Evolutionary conservation across 1,140 invertebrate species (phyloP), one percentile per base, ranked within the genome.

Genomic region (Neuroterus valhalla): DNA sequence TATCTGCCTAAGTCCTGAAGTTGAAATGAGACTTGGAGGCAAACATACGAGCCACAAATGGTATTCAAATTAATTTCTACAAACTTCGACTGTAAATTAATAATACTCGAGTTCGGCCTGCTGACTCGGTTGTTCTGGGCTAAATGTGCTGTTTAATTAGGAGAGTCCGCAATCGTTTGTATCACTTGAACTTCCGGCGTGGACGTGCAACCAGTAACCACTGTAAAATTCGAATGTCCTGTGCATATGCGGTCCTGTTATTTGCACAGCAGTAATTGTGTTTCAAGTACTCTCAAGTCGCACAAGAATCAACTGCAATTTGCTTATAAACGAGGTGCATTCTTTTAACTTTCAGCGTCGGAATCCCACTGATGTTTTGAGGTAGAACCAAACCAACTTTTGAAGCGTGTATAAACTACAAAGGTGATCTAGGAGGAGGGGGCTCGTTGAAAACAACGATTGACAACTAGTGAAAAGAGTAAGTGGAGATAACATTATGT

Each of bases 101-200:
- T 85, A 84, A 86, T 85, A 83, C 78, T 68, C 72, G 46, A 71
- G 68, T 68, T 62, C 12, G 43, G 26, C 62, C 74, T 75, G 81
- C 82, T 78, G 81, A 80, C 80, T 77, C 79, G 68, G 66, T 82
- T 77, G 75, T 82, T 78, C 76, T 66, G 77, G 68, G 66, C 76
- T 79, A 86, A 82, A 83, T 82, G 78, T 68, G 77, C 79, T 75
- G 79, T 80, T 86, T 86, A 86, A 86, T 86, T 84, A 82, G 83
- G 78, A 84, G 46, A 86, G 83, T 85, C 82, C 83, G 75, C 83
- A 80, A 84, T 86, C 81, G 83, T 80, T 79, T 81, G 72, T 74
- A 79, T 68, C 73, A 75, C 77, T 55, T 71, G 46, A 67, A 15
- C 50, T 43, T 68, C 67, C 46, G 44, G 82, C 45, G 48, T 46